Evolutionary conservation across 2,113 vertebrate species (phyloP), one percentile per base, ranked within the genome.

Genomic region (Lepisosteus oculatus): DNA sequence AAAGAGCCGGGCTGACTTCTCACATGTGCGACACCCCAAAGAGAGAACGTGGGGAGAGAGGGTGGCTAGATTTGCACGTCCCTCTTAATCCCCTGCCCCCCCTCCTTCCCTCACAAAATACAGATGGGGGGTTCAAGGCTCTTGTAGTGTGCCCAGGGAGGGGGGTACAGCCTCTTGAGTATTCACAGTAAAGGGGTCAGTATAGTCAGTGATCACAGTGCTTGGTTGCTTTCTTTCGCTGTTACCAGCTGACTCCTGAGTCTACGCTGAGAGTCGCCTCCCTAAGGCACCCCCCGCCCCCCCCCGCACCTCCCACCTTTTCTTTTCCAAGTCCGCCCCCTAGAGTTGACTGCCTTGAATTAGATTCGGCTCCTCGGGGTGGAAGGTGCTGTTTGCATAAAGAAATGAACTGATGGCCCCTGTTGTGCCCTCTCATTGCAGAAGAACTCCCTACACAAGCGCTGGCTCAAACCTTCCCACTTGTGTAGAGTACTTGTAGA

Each of bases 121-220:
- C n/a, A 64, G 4, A 42, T 12, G 43, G 42, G 43, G 55, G 43
- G 45, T 45, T 62, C 43, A 6, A 4, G 47, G 47, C 56, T 13
- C 56, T 59, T 69, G 7, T 9, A 51, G 47, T 17, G 47, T 45
- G 29, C 42, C 47, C 12, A 13, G 5, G 75, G 64, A 61, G 65
- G 29, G 75, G 80, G 80, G 78, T 79, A 72, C 29, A 3, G 51
- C 55, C n/a, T 17, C 15, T 73, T 79, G 76, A 81, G 79, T 51
- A 51, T 80, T 90, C 88, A 90, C 89, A 88, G 87, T 88, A 82
- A 77, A 71, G 85, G 73, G 87, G 88, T 90, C 87, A 83, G 78
- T 84, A 75, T 81, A 85, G 86, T 87, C 87, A 88, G 80, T 88
- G 84, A 82, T 92, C 91, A 92, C 91, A 92, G 91, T 92, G 91